phyloP scores from a whole-genome alignment of 92 coral and sea anemone species.

The Epizoanthus stellaris region DNA sequence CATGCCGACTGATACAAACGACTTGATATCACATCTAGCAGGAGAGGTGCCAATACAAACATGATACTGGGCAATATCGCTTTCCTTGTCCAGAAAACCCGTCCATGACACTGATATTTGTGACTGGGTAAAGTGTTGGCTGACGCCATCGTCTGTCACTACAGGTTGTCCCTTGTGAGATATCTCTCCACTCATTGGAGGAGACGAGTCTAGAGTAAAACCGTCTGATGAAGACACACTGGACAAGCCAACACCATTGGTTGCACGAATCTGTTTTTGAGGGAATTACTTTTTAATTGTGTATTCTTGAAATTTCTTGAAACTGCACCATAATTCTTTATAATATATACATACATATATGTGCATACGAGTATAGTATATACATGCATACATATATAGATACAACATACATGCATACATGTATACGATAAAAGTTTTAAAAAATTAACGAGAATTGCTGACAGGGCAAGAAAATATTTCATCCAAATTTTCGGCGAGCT shows the following conservation, averaged over 20 bases:
- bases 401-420: too few relatives aligned
- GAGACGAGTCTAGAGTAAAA: constrained; percentile 76
- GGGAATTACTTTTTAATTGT: not conserved
- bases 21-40: constrained; percentile 63
- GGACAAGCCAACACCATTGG: constrained; percentile 69
- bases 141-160: not conserved
- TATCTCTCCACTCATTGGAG: constrained; percentile 73
- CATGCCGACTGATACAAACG: constrained; percentile 60
- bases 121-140: constrained; percentile 57
- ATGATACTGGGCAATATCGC: constrained; percentile 52
- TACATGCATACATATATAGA: too few relatives aligned
- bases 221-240: constrained; percentile 63
- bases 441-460: too few relatives aligned
- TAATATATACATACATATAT: too few relatives aligned
- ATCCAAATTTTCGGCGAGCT: too few relatives aligned
- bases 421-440: too few relatives aligned
- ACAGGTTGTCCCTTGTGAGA: constrained; percentile 41
- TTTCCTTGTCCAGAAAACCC: constrained; percentile 79
- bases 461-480: too few relatives aligned
- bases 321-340: too few relatives aligned
- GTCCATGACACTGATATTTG: constrained; percentile 64
- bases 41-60: constrained; percentile 82
- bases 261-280: constrained; percentile 41
- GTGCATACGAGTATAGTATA: too few relatives aligned
- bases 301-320: not conserved